Base-by-base conservation (phyloP, 2,888 invertebrate species). In the Hirudinaria manillensis region DNA sequence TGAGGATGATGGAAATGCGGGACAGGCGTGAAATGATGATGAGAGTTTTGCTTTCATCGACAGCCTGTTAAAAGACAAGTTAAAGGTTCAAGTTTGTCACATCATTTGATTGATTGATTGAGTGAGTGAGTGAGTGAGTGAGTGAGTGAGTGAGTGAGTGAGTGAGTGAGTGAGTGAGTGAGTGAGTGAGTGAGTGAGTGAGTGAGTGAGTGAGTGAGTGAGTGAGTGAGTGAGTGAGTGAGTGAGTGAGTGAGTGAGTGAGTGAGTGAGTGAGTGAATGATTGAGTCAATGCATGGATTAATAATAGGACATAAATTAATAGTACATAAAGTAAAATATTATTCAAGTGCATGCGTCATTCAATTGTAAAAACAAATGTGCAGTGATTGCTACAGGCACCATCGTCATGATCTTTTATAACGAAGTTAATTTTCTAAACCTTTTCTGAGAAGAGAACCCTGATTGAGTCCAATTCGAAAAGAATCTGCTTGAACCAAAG, bases 401-500 rank as follows among this genome's bases (percentile, higher is more conserved):
- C 45, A 45, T 10, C 45, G 13, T 45, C 45, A 45, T 45, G 13
- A 45, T 10, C 45, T 1, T 45, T 16, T 70, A 3, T 29, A 32
- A 68, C 21, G 24, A n/a, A 36, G 6, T 70, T 7, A 70, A 70
- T 36, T 36, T 56, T 73, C 75, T 70, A 72, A n/a, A 79, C 79
- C 32, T 76, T 19, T 13, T 55, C 89, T 79, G 89, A 73, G 82
- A 99, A 91, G 75, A 95, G 88, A 2, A 89, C 87, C 65, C 95
- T 87, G 38, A 99, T 91, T 0, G 95, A 96, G 84, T 99, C 97
- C 82, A 99, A 88, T 83, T 99, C 99, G 85, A 90, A 96, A 78
- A 99, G 92, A 72, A 99, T 95, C 87, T 99, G 98, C 85, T 99
- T 99, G 88, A 99, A 99, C 99, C 98, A 99, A 4, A 99, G 88